Conservation (phyloP, 2,797 vertebrate genomes). For the Acanthurus tractus region DNA sequence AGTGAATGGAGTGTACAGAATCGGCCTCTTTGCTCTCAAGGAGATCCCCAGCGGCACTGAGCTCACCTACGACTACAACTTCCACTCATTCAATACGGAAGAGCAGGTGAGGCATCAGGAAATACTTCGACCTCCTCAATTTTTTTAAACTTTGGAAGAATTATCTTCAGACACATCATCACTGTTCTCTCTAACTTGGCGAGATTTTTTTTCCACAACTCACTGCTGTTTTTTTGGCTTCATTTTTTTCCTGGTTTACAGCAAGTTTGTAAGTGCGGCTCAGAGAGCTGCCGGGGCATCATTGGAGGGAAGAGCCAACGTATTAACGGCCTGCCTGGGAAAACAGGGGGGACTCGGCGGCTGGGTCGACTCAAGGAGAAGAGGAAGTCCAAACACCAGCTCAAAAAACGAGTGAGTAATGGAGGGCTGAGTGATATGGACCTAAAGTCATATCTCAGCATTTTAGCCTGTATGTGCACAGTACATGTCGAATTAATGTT, state of each 20-base stretch:
- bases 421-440: too few species aligned
- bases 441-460: too few species aligned
- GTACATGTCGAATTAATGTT: too few species aligned
- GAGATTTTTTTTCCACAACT: background rate
- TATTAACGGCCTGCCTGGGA: constrained; percentile 91
- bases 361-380: constrained; percentile 95
- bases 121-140: background rate
- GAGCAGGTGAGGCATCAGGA: constrained; percentile 88
- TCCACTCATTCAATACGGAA: constrained; percentile 97
- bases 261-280: constrained; percentile 96
- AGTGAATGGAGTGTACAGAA: constrained; percentile 96
- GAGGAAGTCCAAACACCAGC: constrained; percentile 97
- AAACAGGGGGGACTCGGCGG: constrained; percentile 87
- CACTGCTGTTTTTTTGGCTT: background rate
- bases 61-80: constrained; percentile 98
- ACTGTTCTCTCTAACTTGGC: background rate
- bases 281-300: constrained; percentile 95
- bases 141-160: background rate
- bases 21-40: constrained; percentile 95
- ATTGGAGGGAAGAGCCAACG: constrained; percentile 95
- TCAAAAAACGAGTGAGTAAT: constrained; percentile 93
- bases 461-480: too few species aligned
- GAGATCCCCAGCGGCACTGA: constrained; percentile 94
- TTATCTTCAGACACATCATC: background rate
- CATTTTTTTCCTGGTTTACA: constrained; percentile 67